Base-by-base conservation (phyloP, 2,888 invertebrate species). In the Heliconius erato region DNA sequence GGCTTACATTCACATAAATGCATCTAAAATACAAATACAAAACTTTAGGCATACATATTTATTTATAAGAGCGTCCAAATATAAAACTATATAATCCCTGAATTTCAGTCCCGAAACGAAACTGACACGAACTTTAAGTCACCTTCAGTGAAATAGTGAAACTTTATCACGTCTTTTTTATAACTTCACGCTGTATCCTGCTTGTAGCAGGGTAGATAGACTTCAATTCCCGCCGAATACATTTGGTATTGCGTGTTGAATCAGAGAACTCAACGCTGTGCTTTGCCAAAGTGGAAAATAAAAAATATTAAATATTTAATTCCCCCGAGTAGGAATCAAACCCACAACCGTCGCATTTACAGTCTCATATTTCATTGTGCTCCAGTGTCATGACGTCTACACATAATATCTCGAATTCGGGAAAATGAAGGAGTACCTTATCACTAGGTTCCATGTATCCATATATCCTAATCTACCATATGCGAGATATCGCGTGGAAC, bases 41-140 rank as follows among this genome's bases (percentile, higher is more conserved):
- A 63, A 76, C 35, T 63, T 74, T 59, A 14, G 16, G 59, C 32
- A 23, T n/a, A 63, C 59, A 23, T 32, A 59, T 59, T 74, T 35
- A 28, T 23, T 76, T 63, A 63, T 28, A 32, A 28, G 54, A 76
- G 54, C 26, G n/a, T 67, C 28, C 26, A 35, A 35, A 54, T 67
- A 69, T 44, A 32, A 78, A 79, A 28, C 67, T 79, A 26, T 59
- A 28, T 32, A 68, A 69, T 63, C 79, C 63, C 16, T 26, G n/a
- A 63, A 63, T 76, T 67, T 59, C 40, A 72, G 19, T 6, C 35
- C 32, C 74, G n/a, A 74, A 82, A 82, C 74, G 49, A 49, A 76
- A 76, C 68, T 81, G 76, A 81, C 76, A 59, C 68, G 59, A 40
- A 74, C 59, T 79, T 76, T 68, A 74, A 79, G 68, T 68, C 40